Percentiles rank a stretch among this genome's conserved stretches.
phyloP scores from a whole-genome alignment of 2,888 invertebrate species.

The Tanaodytes sp. region DNA sequence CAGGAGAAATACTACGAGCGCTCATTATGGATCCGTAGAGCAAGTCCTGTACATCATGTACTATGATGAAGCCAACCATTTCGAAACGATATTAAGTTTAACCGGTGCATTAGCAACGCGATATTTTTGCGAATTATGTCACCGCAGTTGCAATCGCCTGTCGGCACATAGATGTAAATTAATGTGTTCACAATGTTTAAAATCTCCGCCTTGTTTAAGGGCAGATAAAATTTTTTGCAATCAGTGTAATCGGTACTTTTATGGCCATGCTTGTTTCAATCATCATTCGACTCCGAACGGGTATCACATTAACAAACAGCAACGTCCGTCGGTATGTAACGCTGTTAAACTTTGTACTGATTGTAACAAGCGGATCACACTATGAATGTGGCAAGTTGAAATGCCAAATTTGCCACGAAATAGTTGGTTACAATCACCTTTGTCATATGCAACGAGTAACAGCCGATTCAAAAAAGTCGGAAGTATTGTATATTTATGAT shows the following conservation, averaged over 20 bases:
- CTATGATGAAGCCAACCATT: constrained; percentile 7
- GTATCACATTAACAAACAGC: too few relatives aligned
- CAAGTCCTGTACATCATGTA: constrained; percentile 4
- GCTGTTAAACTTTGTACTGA: not conserved
- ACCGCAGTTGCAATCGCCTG: not conserved
- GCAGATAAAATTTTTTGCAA: constrained; percentile 2
- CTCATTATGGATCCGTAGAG: not conserved
- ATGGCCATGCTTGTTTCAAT: not conserved
- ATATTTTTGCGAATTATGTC: constrained; percentile 8
- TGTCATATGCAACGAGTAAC: constrained; percentile 7
- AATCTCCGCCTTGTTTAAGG: not conserved
- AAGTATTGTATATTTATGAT: constrained; percentile 14
- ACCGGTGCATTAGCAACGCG: not conserved
- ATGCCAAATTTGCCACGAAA: not conserved
- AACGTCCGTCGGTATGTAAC: too few relatives aligned
- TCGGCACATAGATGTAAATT: constrained; percentile 1
- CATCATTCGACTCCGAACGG: not conserved
- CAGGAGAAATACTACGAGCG: not conserved
- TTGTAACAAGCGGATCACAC: not conserved
- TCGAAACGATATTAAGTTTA: constrained; percentile 6
- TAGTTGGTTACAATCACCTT: not conserved
- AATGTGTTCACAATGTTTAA: not conserved
- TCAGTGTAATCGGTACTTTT: constrained; percentile 6
- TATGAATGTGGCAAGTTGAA: not conserved
- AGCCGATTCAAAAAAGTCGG: not conserved